These are phyloP conservation scores for Dicranocentrus wangi DNA, from an alignment of 2,888 invertebrate genomes.

Conservation along the genomic window DNA sequence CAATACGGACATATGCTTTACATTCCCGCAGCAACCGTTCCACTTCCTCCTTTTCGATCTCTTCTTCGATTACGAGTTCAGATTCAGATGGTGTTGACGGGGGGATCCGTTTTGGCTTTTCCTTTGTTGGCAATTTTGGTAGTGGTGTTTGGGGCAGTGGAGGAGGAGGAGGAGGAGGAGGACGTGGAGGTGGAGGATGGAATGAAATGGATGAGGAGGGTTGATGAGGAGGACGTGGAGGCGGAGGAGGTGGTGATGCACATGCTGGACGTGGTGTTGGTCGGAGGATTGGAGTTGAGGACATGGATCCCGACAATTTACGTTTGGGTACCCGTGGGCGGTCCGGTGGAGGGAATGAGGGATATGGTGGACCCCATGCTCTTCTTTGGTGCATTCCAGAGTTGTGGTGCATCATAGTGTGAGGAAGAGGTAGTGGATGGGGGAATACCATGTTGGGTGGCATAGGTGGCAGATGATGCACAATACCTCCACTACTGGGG, in stretches of 20 bases:
- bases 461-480: background rate
- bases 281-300: background rate
- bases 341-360: background rate
- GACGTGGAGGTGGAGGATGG: background rate
- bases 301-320: background rate
- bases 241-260: background rate
- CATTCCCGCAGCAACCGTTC: conserved; percentile 55
- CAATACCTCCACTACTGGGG: background rate
- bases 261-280: background rate
- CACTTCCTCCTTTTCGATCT: conserved; percentile 65
- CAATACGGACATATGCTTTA: conserved; percentile 64
- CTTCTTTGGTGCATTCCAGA: background rate
- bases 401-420: background rate
- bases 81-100: background rate
- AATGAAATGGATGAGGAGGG: no score
- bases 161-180: background rate
- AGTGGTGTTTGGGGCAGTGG: conserved; percentile 8
- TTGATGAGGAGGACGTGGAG: background rate
- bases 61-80: conserved; percentile 38
- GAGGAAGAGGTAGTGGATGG: no score
- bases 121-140: no score
- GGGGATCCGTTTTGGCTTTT: background rate
- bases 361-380: no score
- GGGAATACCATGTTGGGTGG: conserved; percentile 7
- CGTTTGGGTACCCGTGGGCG: background rate